Base-by-base conservation (phyloP, 2,888 invertebrate genomes). In the Andrena bucephala region DNA sequence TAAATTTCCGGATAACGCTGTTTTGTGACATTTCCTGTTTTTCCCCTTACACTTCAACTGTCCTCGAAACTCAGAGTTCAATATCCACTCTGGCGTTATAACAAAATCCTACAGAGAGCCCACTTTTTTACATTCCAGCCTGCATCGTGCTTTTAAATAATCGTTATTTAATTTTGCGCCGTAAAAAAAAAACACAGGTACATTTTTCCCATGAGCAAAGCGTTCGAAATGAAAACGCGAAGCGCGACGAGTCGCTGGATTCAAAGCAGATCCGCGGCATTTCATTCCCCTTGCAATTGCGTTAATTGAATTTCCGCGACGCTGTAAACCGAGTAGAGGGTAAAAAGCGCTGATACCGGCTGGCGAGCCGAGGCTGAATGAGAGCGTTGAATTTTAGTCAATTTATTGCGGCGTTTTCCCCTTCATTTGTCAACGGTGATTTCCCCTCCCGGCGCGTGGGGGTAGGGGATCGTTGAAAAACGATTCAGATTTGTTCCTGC, bases 271-370 rank as follows among this genome's bases (percentile, higher is more conserved):
- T 72, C 72, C 48, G 4, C 42, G 10, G 60, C 65, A 72, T 77
- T 77, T 77, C 66, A 71, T 77, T 66, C 66, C 65, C 72, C 57
- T 57, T 48, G 60, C 72, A 66, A 66, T 77, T 77, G 72, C 60
- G 59, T 77, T 77, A 77, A 77, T 72, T 72, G 77, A 77, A 77
- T 77, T 27, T 42, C 33, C 33, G 77, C 71, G 71, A 77, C 57
- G 65, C 20, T 33, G 65, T 76, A 42, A 70, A 70, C 52, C 31
- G 50, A 48, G 73, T 31, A 16, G 60, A 60, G 54, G 52, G 13
- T 27, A 16, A 36, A 36, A 13, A 29, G 60, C 69, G 63, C 62
- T 60, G 76, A 76, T 69, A 76, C 16, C 16, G 20, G 20, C 33
- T 1, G 27, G n/a, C 48, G 24, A 4, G 10, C 10, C 24, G 24